Base-by-base conservation (phyloP, 2,888 invertebrate species). In the Mesorhabditis sp. region DNA sequence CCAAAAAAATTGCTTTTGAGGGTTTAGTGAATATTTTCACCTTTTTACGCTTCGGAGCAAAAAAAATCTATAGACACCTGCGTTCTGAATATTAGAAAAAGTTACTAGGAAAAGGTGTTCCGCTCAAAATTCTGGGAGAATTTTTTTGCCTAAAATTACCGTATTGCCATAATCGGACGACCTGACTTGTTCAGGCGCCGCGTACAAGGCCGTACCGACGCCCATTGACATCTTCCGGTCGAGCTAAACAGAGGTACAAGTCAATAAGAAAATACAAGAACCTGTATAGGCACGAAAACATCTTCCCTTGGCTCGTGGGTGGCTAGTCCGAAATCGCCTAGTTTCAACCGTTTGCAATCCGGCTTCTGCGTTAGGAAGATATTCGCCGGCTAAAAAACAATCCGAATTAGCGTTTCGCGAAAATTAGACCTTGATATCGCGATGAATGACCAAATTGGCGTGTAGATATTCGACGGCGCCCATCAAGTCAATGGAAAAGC, bases 301-400 rank as follows among this genome's bases (percentile, higher is more conserved):
- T 28, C 28, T 28, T 28, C 28, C 28, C 28, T 28, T 28, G 58
- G 7, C 7, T 50, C 58, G n/a, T 50, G n/a, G 58, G 10, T 13
- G n/a, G 58, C 58, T 10, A 50, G 58, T n/a, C 58, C 58, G 58
- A 50, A 50, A 50, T 50, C 58, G 58, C 58, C 58, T n/a, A 50
- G n/a, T n/a, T 50, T 50, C 58, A 50, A n/a, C 58, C n/a, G 7
- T 50, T 50, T 50, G 58, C n/a, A n/a, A 13, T n/a, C 58, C 58
- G 58, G 7, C 58, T 10, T 50, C 58, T 10, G 7, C 10, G 58
- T n/a, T 13, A 50, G 58, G 58, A 50, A 50, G 58, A 50, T 50
- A n/a, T 50, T 50, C 1, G 58, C 7, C 10, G 58, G 58, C 58
- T 50, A 50, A 50, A 50, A 13, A 50, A n/a, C n/a, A 50, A 1